A percentile compares a stretch with the other conserved stretches of the same genome.
Conservation (phyloP, 2,888 invertebrate species). For the Cloeon dipterum region DNA sequence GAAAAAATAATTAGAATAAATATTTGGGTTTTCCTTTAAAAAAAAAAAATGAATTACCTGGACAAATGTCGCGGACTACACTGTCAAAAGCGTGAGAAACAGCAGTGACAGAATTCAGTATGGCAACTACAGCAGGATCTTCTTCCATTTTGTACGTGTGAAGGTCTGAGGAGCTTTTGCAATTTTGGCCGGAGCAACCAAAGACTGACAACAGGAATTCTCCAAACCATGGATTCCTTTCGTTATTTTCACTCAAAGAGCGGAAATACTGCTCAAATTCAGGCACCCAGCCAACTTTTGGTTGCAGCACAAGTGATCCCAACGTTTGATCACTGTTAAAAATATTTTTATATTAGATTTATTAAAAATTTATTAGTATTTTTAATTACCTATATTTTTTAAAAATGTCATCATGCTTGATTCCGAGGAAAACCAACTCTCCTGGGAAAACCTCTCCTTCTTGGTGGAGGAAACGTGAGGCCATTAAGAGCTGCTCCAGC, state of each 20-base stretch:
- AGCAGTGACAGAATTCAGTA: slow-evolving; percentile 14
- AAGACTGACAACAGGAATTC: slow-evolving; percentile 17
- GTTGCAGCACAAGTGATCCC: slow-evolving; percentile 7
- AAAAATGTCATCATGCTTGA: slow-evolving; percentile 6
- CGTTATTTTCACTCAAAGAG: slow-evolving; percentile 11
- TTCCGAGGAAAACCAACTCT: slow-evolving; percentile 7
- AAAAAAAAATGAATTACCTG: slow-evolving; percentile 8
- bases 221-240: slow-evolving; percentile 19
- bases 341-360: background rate
- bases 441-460: slow-evolving; percentile 7
- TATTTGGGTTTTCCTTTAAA: too few species aligned
- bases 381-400: slow-evolving; percentile 7
- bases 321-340: slow-evolving; percentile 6
- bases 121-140: background rate
- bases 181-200: slow-evolving; percentile 14
- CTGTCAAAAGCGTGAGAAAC: slow-evolving; percentile 16
- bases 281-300: slow-evolving; percentile 8
- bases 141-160: slow-evolving; percentile 7
- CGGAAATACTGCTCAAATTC: slow-evolving; percentile 12
- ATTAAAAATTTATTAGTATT: background rate
- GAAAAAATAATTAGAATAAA: background rate
- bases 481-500: slow-evolving; percentile 6
- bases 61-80: slow-evolving; percentile 13
- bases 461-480: slow-evolving; percentile 6
- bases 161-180: slow-evolving; percentile 7